These are phyloP conservation scores for Apteryx mantelli DNA, from an alignment of 2,113 vertebrate species.

Conservation along the genomic window DNA sequence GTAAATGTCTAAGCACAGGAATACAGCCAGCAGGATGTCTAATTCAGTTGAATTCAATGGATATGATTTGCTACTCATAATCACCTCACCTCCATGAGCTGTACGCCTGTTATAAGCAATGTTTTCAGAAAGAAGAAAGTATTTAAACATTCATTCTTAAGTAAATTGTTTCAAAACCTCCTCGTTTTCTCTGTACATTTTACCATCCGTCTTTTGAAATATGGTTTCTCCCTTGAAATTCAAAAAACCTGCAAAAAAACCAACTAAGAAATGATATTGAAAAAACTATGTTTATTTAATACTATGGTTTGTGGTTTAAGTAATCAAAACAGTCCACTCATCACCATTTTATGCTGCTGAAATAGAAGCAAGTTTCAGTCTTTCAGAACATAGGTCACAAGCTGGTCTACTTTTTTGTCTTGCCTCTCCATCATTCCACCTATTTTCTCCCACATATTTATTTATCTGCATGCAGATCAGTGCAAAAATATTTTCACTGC, in stretches of 20 bases:
- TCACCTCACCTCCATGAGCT: conserved; percentile 17
- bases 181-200: background rate
- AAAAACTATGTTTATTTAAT: background rate
- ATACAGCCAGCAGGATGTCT: conserved; percentile 38
- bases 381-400: background rate
- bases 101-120: background rate
- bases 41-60: conserved; percentile 12
- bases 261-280: background rate
- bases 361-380: background rate
- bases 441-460: background rate
- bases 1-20: conserved; percentile 47
- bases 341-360: background rate
- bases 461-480: background rate
- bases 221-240: background rate
- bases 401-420: background rate
- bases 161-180: background rate
- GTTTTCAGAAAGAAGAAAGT: background rate
- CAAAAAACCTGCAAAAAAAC: conserved; percentile 2
- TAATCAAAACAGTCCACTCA: background rate
- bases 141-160: background rate
- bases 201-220: background rate
- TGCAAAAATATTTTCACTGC: background rate
- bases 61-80: conserved; percentile 6
- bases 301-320: background rate
- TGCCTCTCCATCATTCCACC: background rate